Base-by-base conservation (phyloP, 2,113 vertebrate species). In the Pampusana beccarii region DNA sequence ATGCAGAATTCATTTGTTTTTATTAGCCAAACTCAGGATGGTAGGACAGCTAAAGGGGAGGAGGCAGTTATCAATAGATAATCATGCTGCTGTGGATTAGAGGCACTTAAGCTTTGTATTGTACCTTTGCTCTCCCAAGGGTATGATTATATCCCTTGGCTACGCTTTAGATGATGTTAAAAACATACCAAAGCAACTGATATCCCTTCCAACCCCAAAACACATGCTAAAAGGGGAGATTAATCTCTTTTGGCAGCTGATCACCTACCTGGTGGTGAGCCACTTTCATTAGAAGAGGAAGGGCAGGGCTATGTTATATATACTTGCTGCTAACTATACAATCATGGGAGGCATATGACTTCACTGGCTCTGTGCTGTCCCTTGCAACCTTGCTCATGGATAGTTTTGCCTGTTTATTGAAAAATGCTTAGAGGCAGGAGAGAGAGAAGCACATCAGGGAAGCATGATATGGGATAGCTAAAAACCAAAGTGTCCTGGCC, bases 151-250 rank as follows among this genome's bases (percentile, higher is more conserved):
- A 84, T 92, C 77, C 77, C 66, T 92, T 95, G 90, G 88, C 75
- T 65, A 61, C 0, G 2, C 53, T 93, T 96, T 91, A 67, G 82
- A 75, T 67, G 86, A 93, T 96, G 86, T 81, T 93, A 88, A 97
- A 98, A 97, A 95, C 94, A 92, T 11, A 69, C 65, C 40, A 62
- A 96, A 87, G 86, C 62, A 96, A 84, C 66, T 65, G 91, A 97
- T 88, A 94, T 94, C 73, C 58, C 80, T 95, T 95, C 87, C 89
- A 97, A 94, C 58, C 74, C 73, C 86, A 88, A 83, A 95, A 60
- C 61, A 66, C 56, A 62, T 8, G 77, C 80, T 96, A 64, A 83
- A 50, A 89, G 38, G 61, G 66, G 69, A 94, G 79, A 87, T 92
- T 94, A 94, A 95, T 93, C 86, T 92, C 44, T 62, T 75, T 64